A percentile compares a stretch with the other conserved stretches of the same genome.
These are phyloP conservation scores for Erythrocercus mccallii DNA, from an alignment of 2,113 vertebrate species.

Conservation along the genomic window DNA sequence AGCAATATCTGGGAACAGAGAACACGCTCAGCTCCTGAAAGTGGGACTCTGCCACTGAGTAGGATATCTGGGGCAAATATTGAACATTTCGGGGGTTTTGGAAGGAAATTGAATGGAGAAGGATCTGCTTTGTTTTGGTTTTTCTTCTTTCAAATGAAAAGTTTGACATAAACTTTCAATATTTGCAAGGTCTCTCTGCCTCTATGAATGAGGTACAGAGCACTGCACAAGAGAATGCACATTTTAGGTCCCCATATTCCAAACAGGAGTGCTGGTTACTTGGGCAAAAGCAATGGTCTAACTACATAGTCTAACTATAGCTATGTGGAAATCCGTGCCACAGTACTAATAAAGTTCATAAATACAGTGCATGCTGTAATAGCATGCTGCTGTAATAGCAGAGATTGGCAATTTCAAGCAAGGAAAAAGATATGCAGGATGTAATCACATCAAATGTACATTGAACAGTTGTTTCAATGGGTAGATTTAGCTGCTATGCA, in stretches of 20 bases:
- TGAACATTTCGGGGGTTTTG: rapidly evolving
- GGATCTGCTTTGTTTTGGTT: not conserved
- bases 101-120: not conserved
- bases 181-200: not conserved
- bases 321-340: not conserved
- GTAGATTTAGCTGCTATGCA: not conserved
- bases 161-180: not conserved
- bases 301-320: not conserved
- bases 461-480: slow-evolving; percentile 19
- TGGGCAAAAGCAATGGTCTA: not conserved
- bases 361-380: not conserved
- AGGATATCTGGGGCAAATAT: not conserved
- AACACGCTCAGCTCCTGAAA: not conserved
- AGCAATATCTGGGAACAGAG: not conserved
- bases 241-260: not conserved
- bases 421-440: not conserved
- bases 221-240: not conserved
- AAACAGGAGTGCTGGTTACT: not conserved
- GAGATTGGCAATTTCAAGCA: not conserved
- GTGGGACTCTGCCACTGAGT: not conserved
- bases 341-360: not conserved
- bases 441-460: slow-evolving; percentile 47
- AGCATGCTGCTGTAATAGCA: not conserved
- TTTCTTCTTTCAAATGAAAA: not conserved
- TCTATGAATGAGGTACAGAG: not conserved